Conservation (phyloP, 2,888 invertebrate species). For the Nomada fucata region DNA sequence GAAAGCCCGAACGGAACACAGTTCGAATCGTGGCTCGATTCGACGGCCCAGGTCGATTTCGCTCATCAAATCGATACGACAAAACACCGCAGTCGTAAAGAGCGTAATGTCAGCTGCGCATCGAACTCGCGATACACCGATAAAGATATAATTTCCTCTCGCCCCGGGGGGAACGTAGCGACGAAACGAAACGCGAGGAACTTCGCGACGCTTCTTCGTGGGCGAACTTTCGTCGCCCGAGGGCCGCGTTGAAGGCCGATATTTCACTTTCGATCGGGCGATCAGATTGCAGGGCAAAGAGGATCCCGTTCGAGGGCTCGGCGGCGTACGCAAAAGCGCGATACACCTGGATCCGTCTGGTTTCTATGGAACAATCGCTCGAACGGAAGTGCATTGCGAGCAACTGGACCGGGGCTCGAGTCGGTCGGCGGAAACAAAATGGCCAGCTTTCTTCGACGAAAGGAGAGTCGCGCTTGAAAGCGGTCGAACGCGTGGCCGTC, state of each 20-base stretch:
- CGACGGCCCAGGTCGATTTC: too few species aligned
- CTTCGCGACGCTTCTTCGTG: background rate
- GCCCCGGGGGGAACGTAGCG: background rate
- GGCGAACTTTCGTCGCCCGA: background rate
- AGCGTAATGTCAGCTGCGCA: background rate
- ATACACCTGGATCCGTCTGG: background rate
- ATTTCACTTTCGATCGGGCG: slow-evolving; percentile 6
- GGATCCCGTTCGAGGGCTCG: background rate
- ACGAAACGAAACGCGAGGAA: background rate
- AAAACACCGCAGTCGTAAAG: background rate
- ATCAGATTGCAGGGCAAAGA: background rate
- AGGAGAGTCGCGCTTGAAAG: slow-evolving; percentile 20
- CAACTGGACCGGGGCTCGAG: slow-evolving; percentile 8
- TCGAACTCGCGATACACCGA: background rate
- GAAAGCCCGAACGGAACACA: too few species aligned
- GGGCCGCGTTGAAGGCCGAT: slow-evolving; percentile 1
- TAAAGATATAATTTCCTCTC: slow-evolving; percentile 20
- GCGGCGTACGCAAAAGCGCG: background rate
- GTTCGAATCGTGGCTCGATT: too few species aligned
- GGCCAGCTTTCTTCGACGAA: slow-evolving; percentile 21
- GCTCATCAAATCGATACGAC: background rate
- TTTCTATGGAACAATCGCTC: background rate
- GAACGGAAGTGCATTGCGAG: slow-evolving; percentile 22
- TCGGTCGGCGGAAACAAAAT: slow-evolving; percentile 13
- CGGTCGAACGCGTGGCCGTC: background rate